phyloP scores from a whole-genome alignment of 2,113 vertebrate species.

The Cricetomys ansorgei region DNA sequence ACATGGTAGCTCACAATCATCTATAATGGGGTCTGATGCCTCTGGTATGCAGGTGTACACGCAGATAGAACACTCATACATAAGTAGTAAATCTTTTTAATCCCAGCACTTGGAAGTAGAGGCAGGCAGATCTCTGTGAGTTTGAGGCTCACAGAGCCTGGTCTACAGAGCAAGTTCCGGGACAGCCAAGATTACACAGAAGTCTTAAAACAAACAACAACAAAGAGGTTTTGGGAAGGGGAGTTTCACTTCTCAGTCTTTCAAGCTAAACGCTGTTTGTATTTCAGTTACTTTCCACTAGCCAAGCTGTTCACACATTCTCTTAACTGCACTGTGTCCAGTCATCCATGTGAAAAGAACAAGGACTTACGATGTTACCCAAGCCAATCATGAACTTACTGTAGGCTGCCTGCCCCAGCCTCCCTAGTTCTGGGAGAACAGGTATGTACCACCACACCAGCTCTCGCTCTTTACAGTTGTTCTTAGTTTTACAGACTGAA shows the following conservation, averaged over 20 bases:
- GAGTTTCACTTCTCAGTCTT: not conserved
- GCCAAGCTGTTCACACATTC: slow-evolving; percentile 1
- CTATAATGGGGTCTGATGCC: not conserved
- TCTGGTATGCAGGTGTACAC: not conserved
- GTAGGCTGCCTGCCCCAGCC: not conserved
- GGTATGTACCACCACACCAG: not conserved
- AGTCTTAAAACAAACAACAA: not conserved
- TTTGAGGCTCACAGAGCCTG: not conserved
- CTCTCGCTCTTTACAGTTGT: not conserved
- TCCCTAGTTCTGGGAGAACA: no score
- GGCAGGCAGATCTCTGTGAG: not conserved
- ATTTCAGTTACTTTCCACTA: not conserved
- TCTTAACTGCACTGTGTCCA: not conserved
- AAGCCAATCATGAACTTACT: not conserved
- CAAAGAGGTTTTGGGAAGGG: not conserved
- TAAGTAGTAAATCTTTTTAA: not conserved
- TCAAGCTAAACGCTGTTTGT: not conserved
- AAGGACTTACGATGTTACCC: not conserved
- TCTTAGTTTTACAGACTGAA: slow-evolving; percentile 36
- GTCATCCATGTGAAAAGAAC: not conserved
- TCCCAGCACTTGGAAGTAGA: not conserved
- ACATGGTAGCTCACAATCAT: not conserved
- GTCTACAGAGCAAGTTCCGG: not conserved
- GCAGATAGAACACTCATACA: not conserved
- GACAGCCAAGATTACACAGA: not conserved